These are phyloP conservation scores for Lingula anatina DNA, from an alignment of 2,888 invertebrate species.

Conservation along the genomic window DNA sequence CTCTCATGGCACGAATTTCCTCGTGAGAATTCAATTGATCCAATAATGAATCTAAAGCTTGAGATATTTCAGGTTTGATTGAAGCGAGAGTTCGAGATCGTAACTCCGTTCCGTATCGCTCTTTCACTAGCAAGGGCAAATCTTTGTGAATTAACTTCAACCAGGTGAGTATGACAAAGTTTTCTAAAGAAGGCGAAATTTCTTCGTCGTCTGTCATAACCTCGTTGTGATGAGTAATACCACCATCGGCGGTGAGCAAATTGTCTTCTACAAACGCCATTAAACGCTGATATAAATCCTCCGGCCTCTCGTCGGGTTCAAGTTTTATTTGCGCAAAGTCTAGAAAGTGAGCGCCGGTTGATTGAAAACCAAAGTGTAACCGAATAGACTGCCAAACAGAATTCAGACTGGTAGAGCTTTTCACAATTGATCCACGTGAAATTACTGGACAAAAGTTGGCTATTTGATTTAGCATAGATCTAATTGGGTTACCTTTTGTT, in stretches of 20 bases:
- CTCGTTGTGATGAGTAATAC: constrained; percentile 13
- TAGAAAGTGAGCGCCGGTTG: constrained; percentile 17
- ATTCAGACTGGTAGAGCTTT: constrained; percentile 13
- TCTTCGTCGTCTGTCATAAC: constrained; percentile 10
- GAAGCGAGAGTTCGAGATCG: constrained; percentile 16
- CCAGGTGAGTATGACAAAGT: constrained; percentile 14
- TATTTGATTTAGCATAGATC: constrained; percentile 1
- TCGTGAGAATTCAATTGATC: too few relatives aligned
- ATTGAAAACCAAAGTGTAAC: constrained; percentile 21
- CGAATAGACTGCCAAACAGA: constrained; percentile 18
- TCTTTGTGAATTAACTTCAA: constrained; percentile 12
- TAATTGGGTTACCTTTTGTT: constrained; percentile 3
- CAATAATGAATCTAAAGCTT: constrained; percentile 11
- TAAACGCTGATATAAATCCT: constrained; percentile 16
- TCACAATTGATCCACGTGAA: constrained; percentile 11
- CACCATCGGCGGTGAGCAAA: constrained; percentile 8
- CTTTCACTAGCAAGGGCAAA: constrained; percentile 14
- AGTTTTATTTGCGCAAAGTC: constrained; percentile 12
- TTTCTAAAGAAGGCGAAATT: constrained; percentile 13
- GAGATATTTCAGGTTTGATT: constrained; percentile 18
- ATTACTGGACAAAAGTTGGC: constrained; percentile 9
- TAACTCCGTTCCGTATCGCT: constrained; percentile 17
- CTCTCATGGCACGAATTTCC: too few relatives aligned
- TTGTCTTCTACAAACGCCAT: constrained; percentile 17
- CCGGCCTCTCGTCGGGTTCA: constrained; percentile 15